Evolutionary conservation across 2,113 vertebrate genomes (phyloP), one percentile per base, ranked within the genome.

Genomic region (Psilopogon haemacephalus): DNA sequence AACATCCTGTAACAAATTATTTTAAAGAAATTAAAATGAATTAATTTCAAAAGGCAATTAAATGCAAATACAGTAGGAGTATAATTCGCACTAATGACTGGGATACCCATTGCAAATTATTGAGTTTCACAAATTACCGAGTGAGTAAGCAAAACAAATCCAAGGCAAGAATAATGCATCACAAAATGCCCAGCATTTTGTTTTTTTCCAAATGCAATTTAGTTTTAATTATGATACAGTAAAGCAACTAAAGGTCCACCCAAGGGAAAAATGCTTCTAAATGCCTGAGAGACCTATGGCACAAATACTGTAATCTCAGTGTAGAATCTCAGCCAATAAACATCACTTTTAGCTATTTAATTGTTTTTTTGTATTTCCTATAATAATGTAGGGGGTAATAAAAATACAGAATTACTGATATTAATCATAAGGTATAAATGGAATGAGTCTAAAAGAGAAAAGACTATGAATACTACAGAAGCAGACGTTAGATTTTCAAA

Each of bases 31-130:
- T 91, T 95, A 89, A 96, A 94, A 88, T 86, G 44, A 90, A 95
- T 82, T 76, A 95, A 96, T 97, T 94, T 95, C 74, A 89, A 95
- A 95, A 96, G 86, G 80, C 90, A 97, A 95, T 95, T 97, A 95
- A 92, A 94, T 93, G 85, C 52, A 94, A 94, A 97, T 95, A 94
- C 65, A 86, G 93, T 93, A 83, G 64, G 87, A 96, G 74, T 88
- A 91, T 95, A 95, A 97, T 96, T 95, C 93, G 58, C 67, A 73
- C 77, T 97, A 96, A 97, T 96, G 89, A 96, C 94, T 90, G 88
- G 95, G 84, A 95, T 94, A 95, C 76, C 95, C 94, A 89, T 92
- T 92, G 80, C 88, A 96, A 95, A 96, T 97, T 95, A 94, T 58
- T 2, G 18, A 94, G 71, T 95, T 97, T 91, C 89, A 85, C 89